phyloP scores from a whole-genome alignment of 2,888 invertebrate species.

The Allacma fusca region DNA sequence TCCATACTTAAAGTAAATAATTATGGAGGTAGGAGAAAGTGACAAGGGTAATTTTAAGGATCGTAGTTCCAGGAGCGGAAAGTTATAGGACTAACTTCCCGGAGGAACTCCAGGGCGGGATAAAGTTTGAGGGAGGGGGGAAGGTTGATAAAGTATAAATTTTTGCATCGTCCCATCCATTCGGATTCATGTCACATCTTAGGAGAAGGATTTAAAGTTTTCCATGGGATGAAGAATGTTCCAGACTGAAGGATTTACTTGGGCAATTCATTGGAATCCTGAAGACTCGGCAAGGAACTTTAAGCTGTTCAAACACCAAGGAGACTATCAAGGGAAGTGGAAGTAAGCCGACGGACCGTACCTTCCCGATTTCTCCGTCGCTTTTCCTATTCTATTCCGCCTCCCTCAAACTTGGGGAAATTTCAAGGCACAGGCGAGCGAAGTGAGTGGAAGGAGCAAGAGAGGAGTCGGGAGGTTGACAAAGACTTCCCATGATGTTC shows the following conservation, averaged over 20 bases:
- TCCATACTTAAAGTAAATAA: too few species aligned
- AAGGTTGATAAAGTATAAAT: neutral
- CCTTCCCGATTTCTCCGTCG: neutral
- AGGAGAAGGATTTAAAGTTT: conserved; percentile 34
- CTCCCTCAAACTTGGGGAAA: neutral
- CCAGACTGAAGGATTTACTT: conserved; percentile 44
- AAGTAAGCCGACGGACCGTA: conserved; percentile 31
- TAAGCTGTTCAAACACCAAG: conserved; percentile 6
- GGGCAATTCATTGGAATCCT: conserved; percentile 46
- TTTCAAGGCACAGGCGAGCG: too few species aligned
- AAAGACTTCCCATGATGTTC: conserved; percentile 18
- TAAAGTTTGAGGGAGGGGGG: neutral
- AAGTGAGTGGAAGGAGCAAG: neutral
- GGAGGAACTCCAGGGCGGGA: too few species aligned
- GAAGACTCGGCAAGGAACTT: conserved; percentile 17
- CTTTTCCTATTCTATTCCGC: neutral
- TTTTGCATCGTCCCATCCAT: neutral
- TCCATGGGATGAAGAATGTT: conserved; percentile 44
- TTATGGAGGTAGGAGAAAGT: too few species aligned
- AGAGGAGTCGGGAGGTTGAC: conserved; percentile 2
- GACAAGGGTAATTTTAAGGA: too few species aligned
- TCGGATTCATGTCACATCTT: conserved; percentile 28
- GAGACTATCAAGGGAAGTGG: conserved; percentile 24
- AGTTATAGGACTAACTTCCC: too few species aligned
- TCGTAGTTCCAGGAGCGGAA: too few species aligned